Percentiles rank a stretch among this genome's conserved stretches.
Conservation (phyloP, 2,113 vertebrate species). For the Anseranas semipalmata region DNA sequence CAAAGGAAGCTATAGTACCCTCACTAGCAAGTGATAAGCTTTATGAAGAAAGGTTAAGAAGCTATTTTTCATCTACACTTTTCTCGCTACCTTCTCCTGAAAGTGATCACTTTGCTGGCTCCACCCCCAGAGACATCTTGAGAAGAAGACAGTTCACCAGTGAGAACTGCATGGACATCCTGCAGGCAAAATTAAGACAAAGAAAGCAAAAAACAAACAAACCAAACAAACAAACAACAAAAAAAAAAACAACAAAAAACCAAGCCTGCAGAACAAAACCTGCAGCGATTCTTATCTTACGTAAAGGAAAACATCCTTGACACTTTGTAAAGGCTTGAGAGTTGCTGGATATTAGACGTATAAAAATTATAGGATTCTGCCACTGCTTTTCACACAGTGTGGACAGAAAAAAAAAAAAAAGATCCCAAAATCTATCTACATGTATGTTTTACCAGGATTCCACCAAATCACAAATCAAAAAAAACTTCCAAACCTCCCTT, state of each 20-base stretch:
- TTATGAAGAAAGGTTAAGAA: constrained; percentile 12
- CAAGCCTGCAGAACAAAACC: neutral
- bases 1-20: neutral
- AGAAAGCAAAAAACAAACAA: neutral
- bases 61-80: neutral
- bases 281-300: neutral
- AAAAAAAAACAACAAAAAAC: no score
- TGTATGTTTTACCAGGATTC: neutral
- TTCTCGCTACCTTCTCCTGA: neutral
- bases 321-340: neutral
- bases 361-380: neutral
- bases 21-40: neutral
- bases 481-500: neutral
- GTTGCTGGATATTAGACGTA: neutral
- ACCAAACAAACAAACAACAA: neutral
- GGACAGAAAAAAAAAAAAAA: neutral
- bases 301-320: neutral
- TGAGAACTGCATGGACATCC: neutral
- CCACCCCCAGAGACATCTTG: neutral
- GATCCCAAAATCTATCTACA: neutral
- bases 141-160: neutral
- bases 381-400: neutral
- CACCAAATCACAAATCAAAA: neutral
- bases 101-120: constrained; percentile 2
- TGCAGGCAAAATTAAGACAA: neutral